Conservation (phyloP, 2,888 invertebrate species). For the Ceraclea dissimilis region DNA sequence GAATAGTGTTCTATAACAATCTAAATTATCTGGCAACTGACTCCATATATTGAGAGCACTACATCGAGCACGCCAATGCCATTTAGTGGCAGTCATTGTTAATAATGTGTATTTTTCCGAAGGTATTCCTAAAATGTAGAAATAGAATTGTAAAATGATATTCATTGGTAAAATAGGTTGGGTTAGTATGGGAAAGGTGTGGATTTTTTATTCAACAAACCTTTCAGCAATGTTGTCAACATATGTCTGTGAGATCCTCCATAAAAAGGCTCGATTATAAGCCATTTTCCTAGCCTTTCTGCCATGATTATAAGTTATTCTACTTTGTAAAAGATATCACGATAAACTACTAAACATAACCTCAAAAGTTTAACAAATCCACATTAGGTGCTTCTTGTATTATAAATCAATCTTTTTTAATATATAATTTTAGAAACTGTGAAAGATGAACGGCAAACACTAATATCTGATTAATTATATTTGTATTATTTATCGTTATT, state of each 20-base stretch:
- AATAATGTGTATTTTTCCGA: conserved; percentile 38
- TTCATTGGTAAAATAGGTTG: not conserved
- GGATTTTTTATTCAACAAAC: conserved; percentile 26
- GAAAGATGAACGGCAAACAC: no score
- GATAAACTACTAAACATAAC: no score
- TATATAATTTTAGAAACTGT: no score
- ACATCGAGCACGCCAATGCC: conserved; percentile 70
- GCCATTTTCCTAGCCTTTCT: conserved; percentile 29
- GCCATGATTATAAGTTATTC: not conserved
- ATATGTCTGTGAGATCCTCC: conserved; percentile 66
- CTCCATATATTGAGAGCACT: conserved; percentile 56
- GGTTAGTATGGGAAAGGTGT: not conserved
- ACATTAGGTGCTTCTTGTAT: no score
- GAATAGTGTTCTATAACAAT: conserved; percentile 50
- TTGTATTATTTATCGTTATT: no score
- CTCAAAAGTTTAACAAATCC: no score
- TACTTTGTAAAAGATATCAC: no score
- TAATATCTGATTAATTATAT: no score
- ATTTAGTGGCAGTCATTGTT: conserved; percentile 62
- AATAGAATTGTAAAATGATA: not conserved
- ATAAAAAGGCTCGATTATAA: conserved; percentile 64
- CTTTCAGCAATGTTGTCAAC: conserved; percentile 44
- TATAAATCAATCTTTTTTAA: no score
- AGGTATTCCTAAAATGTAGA: not conserved
- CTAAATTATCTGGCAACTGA: conserved; percentile 47